These are phyloP conservation scores for Malthinus flaveolus DNA, from an alignment of 2,888 invertebrate genomes.

Conservation along the genomic window DNA sequence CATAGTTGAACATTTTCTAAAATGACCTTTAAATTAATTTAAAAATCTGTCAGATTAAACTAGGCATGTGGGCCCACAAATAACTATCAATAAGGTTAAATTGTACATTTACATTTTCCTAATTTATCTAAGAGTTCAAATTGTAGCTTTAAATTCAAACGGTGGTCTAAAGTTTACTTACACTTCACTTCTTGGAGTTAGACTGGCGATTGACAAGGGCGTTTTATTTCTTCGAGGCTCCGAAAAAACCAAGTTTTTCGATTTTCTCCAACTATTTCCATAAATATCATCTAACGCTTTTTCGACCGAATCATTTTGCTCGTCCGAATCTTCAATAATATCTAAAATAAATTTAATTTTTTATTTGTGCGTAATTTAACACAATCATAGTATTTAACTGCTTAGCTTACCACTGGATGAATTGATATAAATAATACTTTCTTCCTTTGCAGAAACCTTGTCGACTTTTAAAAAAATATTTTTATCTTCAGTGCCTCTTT, in stretches of 20 bases:
- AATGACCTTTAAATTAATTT: no score
- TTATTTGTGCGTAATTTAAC: neutral
- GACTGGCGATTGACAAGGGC: no score
- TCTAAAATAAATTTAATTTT: neutral
- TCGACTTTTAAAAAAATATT: neutral
- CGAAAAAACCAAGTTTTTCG: conserved; percentile 43
- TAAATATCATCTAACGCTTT: conserved; percentile 47
- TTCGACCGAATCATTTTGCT: conserved; percentile 12
- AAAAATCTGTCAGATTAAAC: no score
- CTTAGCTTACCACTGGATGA: neutral
- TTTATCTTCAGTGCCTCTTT: neutral
- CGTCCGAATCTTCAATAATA: conserved; percentile 1
- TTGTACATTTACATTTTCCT: no score
- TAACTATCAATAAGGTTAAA: no score
- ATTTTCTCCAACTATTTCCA: conserved; percentile 48
- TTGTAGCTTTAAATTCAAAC: no score
- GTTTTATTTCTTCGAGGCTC: conserved; percentile 28
- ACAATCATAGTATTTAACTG: neutral
- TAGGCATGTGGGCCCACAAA: no score
- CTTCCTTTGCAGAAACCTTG: neutral
- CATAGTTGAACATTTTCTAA: no score
- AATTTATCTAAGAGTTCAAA: no score
- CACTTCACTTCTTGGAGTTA: conserved; percentile 34
- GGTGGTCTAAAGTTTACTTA: conserved; percentile 14
- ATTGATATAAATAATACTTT: neutral